Evolutionary conservation across 2,888 invertebrate species (phyloP).

Genomic region (Drosophila maculinotata): DNA sequence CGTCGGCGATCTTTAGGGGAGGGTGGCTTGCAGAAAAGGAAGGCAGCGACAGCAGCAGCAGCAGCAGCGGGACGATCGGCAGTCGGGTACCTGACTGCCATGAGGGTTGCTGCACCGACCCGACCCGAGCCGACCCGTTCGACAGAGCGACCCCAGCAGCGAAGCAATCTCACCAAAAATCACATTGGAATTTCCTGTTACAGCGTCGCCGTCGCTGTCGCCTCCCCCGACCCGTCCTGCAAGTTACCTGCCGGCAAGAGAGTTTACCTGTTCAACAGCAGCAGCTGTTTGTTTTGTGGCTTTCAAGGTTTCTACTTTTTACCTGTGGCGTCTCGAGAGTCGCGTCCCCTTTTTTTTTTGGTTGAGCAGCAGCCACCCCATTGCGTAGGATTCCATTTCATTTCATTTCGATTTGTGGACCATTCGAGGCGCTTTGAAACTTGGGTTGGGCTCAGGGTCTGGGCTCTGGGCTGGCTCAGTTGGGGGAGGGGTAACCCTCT

Average conservation of each 20-base stretch:
- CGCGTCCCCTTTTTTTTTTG: conserved; percentile 60
- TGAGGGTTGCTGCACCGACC: conserved; percentile 51
- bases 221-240: conserved; percentile 40
- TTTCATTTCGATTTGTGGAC: conserved; percentile 45
- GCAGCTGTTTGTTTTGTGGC: conserved; percentile 78
- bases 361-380: conserved; percentile 67
- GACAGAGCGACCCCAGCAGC: conserved; percentile 45
- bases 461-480: conserved; percentile 13
- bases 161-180: conserved; percentile 75
- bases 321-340: conserved; percentile 70
- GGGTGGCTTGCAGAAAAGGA: conserved; percentile 60
- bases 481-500: conserved; percentile 40
- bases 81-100: conserved; percentile 59
- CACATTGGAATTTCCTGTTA: conserved; percentile 81
- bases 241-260: conserved; percentile 64
- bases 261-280: conserved; percentile 67
- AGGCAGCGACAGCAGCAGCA: too few relatives aligned
- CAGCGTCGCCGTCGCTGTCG: conserved; percentile 39
- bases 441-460: conserved; percentile 51
- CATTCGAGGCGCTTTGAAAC: conserved; percentile 48
- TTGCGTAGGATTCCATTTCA: conserved; percentile 79
- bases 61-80: conserved; percentile 39
- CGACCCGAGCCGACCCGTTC: conserved; percentile 46
- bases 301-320: conserved; percentile 78
- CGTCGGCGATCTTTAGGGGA: conserved; percentile 59